Conservation (phyloP, 2,797 vertebrate species). For the Lophotriccus pileatus region DNA sequence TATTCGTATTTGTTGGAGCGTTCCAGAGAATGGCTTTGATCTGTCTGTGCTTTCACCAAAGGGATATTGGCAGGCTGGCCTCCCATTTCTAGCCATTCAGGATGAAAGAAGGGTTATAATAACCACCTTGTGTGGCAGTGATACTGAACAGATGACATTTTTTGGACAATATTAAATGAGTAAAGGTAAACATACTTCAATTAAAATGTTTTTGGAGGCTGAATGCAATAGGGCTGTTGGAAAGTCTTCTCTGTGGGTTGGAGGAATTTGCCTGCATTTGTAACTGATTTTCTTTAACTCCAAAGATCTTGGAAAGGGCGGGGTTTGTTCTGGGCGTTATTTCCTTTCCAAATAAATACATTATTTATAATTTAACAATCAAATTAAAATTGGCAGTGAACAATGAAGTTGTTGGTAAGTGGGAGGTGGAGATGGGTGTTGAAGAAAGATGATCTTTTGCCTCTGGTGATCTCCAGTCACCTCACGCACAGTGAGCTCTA, state of each 20-base stretch:
- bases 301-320: not conserved
- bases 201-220: slow-evolving; percentile 56
- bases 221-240: slow-evolving; percentile 22
- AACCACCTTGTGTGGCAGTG: slow-evolving; percentile 68
- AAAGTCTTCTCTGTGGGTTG: slow-evolving; percentile 6
- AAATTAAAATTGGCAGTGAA: not conserved
- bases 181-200: slow-evolving; percentile 69
- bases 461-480: not conserved
- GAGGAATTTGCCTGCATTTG: slow-evolving; percentile 52
- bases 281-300: slow-evolving; percentile 26
- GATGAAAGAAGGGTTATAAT: slow-evolving; percentile 69
- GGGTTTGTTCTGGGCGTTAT: not conserved
- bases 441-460: not conserved
- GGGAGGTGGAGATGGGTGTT: not conserved
- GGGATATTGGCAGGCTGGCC: slow-evolving; percentile 56
- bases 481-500: not conserved
- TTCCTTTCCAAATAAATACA: not conserved
- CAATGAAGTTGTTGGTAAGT: not conserved
- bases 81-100: slow-evolving; percentile 53
- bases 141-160: slow-evolving; percentile 72
- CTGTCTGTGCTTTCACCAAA: slow-evolving; percentile 57
- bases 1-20: slow-evolving; percentile 65
- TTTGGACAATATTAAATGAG: slow-evolving; percentile 64
- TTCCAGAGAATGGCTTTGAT: slow-evolving; percentile 65
- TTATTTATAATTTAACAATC: not conserved